A percentile compares a stretch with the other conserved stretches of the same genome.
Evolutionary conservation across 1,140 invertebrate species (phyloP).

Genomic region (Scaptodrosophila lebanonensis): DNA sequence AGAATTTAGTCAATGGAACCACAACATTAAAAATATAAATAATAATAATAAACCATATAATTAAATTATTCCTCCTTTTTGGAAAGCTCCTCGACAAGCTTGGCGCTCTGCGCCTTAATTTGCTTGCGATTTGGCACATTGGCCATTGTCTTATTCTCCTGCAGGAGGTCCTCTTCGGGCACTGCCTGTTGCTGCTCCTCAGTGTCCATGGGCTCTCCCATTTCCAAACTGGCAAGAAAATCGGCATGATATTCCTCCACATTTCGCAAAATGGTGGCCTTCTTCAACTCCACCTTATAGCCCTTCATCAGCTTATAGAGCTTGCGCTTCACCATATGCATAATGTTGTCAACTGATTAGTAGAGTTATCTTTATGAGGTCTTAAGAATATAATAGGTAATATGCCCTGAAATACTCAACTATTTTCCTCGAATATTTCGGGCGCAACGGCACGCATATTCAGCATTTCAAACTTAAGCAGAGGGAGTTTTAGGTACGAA

Average conservation of each 20-base stretch:
- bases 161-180: constrained; percentile 44
- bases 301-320: constrained; percentile 63
- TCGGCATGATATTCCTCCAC: constrained; percentile 56
- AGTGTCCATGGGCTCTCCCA: constrained; percentile 26
- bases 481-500: constrained; percentile 60
- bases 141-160: constrained; percentile 54
- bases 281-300: constrained; percentile 52
- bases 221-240: constrained; percentile 47
- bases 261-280: constrained; percentile 35
- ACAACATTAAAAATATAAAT: too few species aligned
- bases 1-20: too few species aligned
- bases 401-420: too few species aligned
- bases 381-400: background rate
- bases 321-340: constrained; percentile 60
- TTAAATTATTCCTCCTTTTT: constrained; percentile 51
- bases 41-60: background rate
- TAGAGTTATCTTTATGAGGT: background rate
- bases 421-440: constrained; percentile 62
- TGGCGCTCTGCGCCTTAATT: constrained; percentile 30
- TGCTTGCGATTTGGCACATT: constrained; percentile 52
- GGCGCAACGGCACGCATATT: constrained; percentile 66
- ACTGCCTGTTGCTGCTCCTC: constrained; percentile 23
- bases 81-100: constrained; percentile 54
- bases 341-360: constrained; percentile 58
- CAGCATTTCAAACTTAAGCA: constrained; percentile 70